Evolutionary conservation across 1,140 invertebrate genomes (phyloP).

Genomic region (Grapholita molesta): DNA sequence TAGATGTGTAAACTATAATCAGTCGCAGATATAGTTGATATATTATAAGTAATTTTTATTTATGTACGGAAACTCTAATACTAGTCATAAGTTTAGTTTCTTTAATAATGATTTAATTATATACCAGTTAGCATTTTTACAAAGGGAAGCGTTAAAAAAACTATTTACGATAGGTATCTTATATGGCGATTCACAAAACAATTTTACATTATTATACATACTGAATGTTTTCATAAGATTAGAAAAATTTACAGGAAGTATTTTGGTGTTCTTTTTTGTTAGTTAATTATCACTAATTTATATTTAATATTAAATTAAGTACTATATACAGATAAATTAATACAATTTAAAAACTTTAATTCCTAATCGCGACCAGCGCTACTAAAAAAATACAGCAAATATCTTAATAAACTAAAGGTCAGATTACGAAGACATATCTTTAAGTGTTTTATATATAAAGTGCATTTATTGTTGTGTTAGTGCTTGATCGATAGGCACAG

Average conservation of each 20-base stretch:
- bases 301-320: constrained; percentile 33
- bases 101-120: constrained; percentile 2
- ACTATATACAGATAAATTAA: constrained; percentile 44
- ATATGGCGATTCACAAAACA: constrained; percentile 12
- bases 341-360: background rate
- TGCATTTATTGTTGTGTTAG: constrained; percentile 51
- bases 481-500: constrained; percentile 61
- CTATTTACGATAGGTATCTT: constrained; percentile 8
- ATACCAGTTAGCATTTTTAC: background rate
- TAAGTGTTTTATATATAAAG: constrained; percentile 32
- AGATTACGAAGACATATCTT: background rate
- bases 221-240: constrained; percentile 60
- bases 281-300: constrained; percentile 35
- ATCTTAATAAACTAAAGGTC: background rate
- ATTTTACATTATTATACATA: constrained; percentile 20
- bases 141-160: constrained; percentile 16
- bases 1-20: constrained; percentile 41
- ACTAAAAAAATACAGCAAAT: constrained; percentile 21
- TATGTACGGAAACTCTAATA: constrained; percentile 12
- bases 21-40: constrained; percentile 44
- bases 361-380: constrained; percentile 47
- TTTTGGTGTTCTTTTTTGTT: constrained; percentile 71
- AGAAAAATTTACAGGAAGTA: constrained; percentile 58
- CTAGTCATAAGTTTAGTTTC: constrained; percentile 37
- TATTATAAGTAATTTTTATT: constrained; percentile 21